Percentiles rank a stretch among this genome's conserved stretches.
Conservation (phyloP, 2,888 invertebrate species). For the Abrostola triplasia region DNA sequence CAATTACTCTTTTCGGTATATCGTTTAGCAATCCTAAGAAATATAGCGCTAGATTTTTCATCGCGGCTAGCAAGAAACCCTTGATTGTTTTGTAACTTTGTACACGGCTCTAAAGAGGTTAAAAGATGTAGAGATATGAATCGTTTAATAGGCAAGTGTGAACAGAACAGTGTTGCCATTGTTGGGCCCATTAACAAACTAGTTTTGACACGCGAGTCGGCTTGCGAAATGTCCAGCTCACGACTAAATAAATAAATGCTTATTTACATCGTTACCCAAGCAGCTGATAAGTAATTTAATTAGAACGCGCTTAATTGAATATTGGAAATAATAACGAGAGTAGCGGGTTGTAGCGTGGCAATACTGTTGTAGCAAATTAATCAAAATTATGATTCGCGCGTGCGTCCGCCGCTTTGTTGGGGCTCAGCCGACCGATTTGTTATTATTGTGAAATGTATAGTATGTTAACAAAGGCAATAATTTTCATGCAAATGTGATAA, state of each 20-base stretch:
- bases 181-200: slow-evolving; percentile 81
- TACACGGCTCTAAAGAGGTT: slow-evolving; percentile 71
- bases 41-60: slow-evolving; percentile 60
- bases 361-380: slow-evolving; percentile 74
- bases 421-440: slow-evolving; percentile 60
- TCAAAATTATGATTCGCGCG: slow-evolving; percentile 73
- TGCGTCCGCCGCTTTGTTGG: slow-evolving; percentile 64
- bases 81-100: slow-evolving; percentile 68
- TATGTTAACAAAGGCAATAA: slow-evolving; percentile 71
- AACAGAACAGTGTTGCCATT: slow-evolving; percentile 80
- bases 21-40: slow-evolving; percentile 47
- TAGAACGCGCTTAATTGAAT: slow-evolving; percentile 80
- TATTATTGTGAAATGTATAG: slow-evolving; percentile 59
- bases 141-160: slow-evolving; percentile 85
- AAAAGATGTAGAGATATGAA: slow-evolving; percentile 81
- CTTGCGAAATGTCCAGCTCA: slow-evolving; percentile 80
- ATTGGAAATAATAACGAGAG: slow-evolving; percentile 72
- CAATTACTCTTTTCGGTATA: slow-evolving; percentile 44
- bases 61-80: slow-evolving; percentile 60
- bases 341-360: slow-evolving; percentile 44
- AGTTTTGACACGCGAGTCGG: slow-evolving; percentile 83
- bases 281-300: slow-evolving; percentile 82
- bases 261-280: slow-evolving; percentile 79
- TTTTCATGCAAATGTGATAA: slow-evolving; percentile 61
- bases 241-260: slow-evolving; percentile 82